Percentiles rank a stretch among this genome's conserved stretches.
phyloP scores from a whole-genome alignment of 2,888 invertebrate species.

The Azorinus chamasolen region DNA sequence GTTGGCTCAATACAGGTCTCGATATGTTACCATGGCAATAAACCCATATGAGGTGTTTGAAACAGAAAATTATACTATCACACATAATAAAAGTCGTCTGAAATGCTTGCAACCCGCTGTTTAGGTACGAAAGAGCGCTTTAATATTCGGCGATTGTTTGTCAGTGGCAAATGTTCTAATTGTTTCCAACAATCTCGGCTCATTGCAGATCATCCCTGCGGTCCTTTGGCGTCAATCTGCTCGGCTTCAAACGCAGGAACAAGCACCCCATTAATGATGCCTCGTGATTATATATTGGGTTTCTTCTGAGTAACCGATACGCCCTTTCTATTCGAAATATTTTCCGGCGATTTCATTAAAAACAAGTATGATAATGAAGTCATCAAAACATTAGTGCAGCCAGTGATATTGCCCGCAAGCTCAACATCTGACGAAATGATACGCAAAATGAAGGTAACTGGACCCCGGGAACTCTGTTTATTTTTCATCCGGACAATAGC shows the following conservation, averaged over 20 bases:
- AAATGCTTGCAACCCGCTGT: slow-evolving; percentile 36
- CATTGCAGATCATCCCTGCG: background rate
- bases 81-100: slow-evolving; percentile 36
- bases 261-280: slow-evolving; percentile 48
- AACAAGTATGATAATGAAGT: slow-evolving; percentile 53
- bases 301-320: slow-evolving; percentile 30
- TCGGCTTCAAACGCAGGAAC: slow-evolving; percentile 23
- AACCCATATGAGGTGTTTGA: slow-evolving; percentile 30
- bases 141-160: slow-evolving; percentile 33
- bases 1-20: slow-evolving; percentile 12
- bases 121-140: slow-evolving; percentile 39
- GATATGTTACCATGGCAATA: slow-evolving; percentile 42
- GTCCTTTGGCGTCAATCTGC: slow-evolving; percentile 30
- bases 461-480: slow-evolving; percentile 7
- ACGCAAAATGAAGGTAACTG: slow-evolving; percentile 35
- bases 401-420: slow-evolving; percentile 48
- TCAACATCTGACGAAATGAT: slow-evolving; percentile 46
- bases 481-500: background rate
- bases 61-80: slow-evolving; percentile 56
- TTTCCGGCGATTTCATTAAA: slow-evolving; percentile 58
- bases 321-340: slow-evolving; percentile 40
- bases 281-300: slow-evolving; percentile 50
- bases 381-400: slow-evolving; percentile 51
- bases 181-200: too few species aligned
- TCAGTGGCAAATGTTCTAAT: too few species aligned